Base-by-base conservation (phyloP, 2,113 vertebrate species). In the Columba janthina region DNA sequence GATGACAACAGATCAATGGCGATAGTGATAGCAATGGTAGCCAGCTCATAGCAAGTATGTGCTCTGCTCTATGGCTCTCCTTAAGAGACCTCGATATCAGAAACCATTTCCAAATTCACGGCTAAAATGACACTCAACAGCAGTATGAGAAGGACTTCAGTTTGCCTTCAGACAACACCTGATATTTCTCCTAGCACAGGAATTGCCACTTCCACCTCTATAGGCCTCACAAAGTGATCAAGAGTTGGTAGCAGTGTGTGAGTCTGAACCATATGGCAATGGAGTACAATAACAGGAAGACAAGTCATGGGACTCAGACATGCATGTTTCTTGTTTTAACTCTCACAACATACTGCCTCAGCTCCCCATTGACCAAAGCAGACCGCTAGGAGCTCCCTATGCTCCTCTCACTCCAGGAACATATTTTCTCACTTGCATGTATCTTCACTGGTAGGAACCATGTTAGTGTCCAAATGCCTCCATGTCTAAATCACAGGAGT, bases 1-100 rank as follows among this genome's bases (percentile, higher is more conserved):
- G 34, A 36, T 5, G 15, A 71, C 2, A 34, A 21, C 16, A 60
- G 42, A 42, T 1, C 26, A 31, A 0, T 53, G 15, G 40, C 64
- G 26, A 25, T 0, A 60, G 42, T 11, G 14, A 31, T 32, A 74
- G 15, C 51, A 78, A 21, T 34, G n/a, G 50, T 11, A 84, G 12
- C 14, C 5, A 5, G 31, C 32, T 75, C 56, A 60, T 12, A 67
- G 28, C 48, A 90, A 74, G 10, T 17, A 6, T 16, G 3, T 78
- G 19, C 28, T 87, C 20, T 81, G 13, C 38, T 65, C 34, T 50
- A 11, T 61, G 77, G 25, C 31, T 91, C 1, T 65, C 16, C 66
- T 58, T 72, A 60, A 57, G 34, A 85, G 3, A 80, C 8, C 22
- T 85, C 32, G 1, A 0, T 28, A 28, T 48, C 54, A 92, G 69